Evolutionary conservation across 1,140 invertebrate genomes (phyloP).

Genomic region (Drosophila novamexicana): DNA sequence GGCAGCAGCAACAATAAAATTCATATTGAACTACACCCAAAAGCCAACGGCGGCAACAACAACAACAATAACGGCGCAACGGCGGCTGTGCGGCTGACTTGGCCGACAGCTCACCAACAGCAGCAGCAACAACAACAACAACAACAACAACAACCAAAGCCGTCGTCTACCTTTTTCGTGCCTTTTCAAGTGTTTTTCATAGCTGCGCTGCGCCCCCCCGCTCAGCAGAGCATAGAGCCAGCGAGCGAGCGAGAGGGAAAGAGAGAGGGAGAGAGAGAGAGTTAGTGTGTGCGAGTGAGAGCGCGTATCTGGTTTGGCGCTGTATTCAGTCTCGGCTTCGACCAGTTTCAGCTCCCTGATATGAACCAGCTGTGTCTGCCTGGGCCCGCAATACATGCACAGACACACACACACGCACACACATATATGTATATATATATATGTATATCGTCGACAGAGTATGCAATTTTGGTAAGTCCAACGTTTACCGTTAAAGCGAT

Average conservation of each 20-base stretch:
- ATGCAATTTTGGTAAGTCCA: slow-evolving; percentile 51
- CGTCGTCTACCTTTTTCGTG: slow-evolving; percentile 68
- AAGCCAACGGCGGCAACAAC: slow-evolving; percentile 34
- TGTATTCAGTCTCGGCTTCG: slow-evolving; percentile 38
- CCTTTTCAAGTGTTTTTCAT: slow-evolving; percentile 63
- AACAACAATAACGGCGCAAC: slow-evolving; percentile 30
- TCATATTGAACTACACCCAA: slow-evolving; percentile 76
- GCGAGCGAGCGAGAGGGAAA: slow-evolving; percentile 12
- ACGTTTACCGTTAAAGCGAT: slow-evolving; percentile 38
- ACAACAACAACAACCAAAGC: slow-evolving; percentile 34
- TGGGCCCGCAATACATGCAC: background rate
- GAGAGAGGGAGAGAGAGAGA: slow-evolving; percentile 32
- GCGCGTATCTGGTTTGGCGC: slow-evolving; percentile 34
- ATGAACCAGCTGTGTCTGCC: slow-evolving; percentile 42
- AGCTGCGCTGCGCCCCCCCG: slow-evolving; percentile 14
- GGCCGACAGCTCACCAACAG: slow-evolving; percentile 57
- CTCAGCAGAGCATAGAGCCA: slow-evolving; percentile 34
- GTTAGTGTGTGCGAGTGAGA: slow-evolving; percentile 2
- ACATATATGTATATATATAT: background rate
- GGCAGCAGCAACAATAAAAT: slow-evolving; percentile 61
- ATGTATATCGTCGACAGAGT: background rate
- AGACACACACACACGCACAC: background rate
- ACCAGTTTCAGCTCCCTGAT: slow-evolving; percentile 40
- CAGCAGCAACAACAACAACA: slow-evolving; percentile 36
- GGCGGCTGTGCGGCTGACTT: slow-evolving; percentile 66